Percentiles rank a stretch among this genome's conserved stretches.
Evolutionary conservation across 2,113 vertebrate genomes (phyloP).

Genomic region (Eudyptes chrysolophus): DNA sequence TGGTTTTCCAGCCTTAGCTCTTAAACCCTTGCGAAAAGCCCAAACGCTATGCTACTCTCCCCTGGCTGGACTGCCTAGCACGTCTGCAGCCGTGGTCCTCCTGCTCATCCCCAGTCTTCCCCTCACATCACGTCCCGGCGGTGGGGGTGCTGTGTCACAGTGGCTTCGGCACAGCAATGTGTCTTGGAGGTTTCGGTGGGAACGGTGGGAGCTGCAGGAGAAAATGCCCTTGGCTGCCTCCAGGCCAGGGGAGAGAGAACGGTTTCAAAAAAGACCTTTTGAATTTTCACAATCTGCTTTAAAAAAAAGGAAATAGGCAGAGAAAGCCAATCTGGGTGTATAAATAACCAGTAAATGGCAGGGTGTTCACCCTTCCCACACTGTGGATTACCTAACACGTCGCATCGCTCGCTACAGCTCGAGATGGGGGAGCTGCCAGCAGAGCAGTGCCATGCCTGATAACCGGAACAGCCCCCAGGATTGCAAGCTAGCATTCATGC

Average conservation of each 20-base stretch:
- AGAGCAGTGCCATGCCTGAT: neutral
- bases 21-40: neutral
- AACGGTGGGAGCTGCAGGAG: neutral
- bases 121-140: neutral
- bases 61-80: neutral
- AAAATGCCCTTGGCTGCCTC: neutral
- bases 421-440: constrained; percentile 6
- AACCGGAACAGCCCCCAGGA: neutral
- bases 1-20: neutral
- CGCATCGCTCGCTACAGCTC: neutral
- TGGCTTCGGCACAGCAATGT: fast-evolving
- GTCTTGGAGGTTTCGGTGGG: neutral
- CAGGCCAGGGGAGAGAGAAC: neutral
- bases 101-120: neutral
- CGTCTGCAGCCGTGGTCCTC: fast-evolving
- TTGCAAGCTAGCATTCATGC: neutral
- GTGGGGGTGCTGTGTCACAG: neutral
- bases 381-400: neutral
- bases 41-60: neutral
- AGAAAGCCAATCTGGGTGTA: constrained; percentile 14
- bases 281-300: neutral
- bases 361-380: constrained; percentile 45
- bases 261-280: neutral
- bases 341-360: constrained; percentile 50
- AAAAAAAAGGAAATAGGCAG: neutral